Conservation (phyloP, 2,797 vertebrate species). For the Euthynnus affinis region DNA sequence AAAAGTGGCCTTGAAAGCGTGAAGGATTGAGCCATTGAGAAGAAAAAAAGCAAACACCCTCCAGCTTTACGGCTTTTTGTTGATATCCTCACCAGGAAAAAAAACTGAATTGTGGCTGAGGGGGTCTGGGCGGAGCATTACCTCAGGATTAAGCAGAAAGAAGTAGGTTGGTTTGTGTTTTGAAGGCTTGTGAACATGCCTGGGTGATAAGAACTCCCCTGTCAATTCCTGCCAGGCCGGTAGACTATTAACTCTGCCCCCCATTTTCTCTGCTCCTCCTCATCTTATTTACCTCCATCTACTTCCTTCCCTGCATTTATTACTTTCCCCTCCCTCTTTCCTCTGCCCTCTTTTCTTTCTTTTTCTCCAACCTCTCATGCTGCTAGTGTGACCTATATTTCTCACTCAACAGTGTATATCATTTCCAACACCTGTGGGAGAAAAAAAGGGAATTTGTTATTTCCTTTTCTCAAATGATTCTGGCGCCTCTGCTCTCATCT, state of each 20-base stretch:
- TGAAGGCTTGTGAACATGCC: slow-evolving; percentile 77
- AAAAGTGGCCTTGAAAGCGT: slow-evolving; percentile 71
- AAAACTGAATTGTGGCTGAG: slow-evolving; percentile 52
- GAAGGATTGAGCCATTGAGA: slow-evolving; percentile 57
- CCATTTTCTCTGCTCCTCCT: slow-evolving; percentile 60
- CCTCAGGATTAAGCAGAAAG: slow-evolving; percentile 76
- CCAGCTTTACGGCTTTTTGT: slow-evolving; percentile 62
- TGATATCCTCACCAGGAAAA: slow-evolving; percentile 60
- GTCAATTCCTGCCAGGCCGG: slow-evolving; percentile 55
- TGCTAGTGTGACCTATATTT: slow-evolving; percentile 78
- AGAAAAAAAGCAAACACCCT: slow-evolving; percentile 56
- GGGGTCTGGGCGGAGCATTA: slow-evolving; percentile 59
- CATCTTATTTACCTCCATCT: slow-evolving; percentile 75
- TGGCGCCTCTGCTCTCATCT: slow-evolving; percentile 66
- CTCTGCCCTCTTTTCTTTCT: slow-evolving; percentile 40
- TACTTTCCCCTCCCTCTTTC: slow-evolving; percentile 42
- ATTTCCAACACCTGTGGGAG: slow-evolving; percentile 78
- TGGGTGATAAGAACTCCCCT: slow-evolving; percentile 78
- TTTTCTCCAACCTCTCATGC: slow-evolving; percentile 50
- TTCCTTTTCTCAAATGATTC: slow-evolving; percentile 69
- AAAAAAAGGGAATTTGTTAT: slow-evolving; percentile 62
- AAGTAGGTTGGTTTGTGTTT: slow-evolving; percentile 70
- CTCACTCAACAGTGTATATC: slow-evolving; percentile 72
- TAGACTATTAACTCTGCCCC: slow-evolving; percentile 65
- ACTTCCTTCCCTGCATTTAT: slow-evolving; percentile 60